Conservation (phyloP, 1,140 invertebrate genomes). For the Caenorhabditis latens region DNA sequence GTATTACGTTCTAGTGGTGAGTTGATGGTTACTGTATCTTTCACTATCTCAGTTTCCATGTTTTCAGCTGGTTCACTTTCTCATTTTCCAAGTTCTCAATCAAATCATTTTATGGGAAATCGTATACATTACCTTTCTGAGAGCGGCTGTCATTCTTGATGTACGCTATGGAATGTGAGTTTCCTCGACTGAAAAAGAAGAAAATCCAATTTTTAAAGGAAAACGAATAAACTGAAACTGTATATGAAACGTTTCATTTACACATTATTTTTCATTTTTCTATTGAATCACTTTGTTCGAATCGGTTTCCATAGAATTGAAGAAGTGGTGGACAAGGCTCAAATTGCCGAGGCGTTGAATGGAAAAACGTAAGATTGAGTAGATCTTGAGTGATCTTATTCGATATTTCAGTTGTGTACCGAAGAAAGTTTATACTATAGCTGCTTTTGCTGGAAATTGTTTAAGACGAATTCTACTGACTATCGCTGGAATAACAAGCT, state of each 20-base stretch:
- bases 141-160: background rate
- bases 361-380: background rate
- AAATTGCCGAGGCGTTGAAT: background rate
- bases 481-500: background rate
- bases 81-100: constrained; percentile 16
- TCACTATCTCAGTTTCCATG: background rate
- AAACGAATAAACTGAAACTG: background rate
- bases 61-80: constrained; percentile 5
- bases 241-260: constrained; percentile 2
- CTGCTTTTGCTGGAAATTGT: constrained; percentile 11
- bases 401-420: background rate
- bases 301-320: constrained; percentile 5
- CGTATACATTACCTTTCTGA: constrained; percentile 11
- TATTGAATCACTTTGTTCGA: background rate
- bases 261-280: background rate
- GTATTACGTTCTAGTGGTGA: constrained; percentile 10
- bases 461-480: constrained; percentile 3
- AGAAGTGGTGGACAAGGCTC: background rate
- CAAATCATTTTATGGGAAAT: constrained; percentile 39
- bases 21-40: background rate
- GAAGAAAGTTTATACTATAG: background rate
- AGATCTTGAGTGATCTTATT: background rate
- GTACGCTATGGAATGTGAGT: constrained; percentile 4
- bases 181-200: background rate
- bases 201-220: background rate